A percentile compares a stretch with the other conserved stretches of the same genome.
phyloP scores from a whole-genome alignment of 2,888 invertebrate species.

The Trichopoda pennipes region DNA sequence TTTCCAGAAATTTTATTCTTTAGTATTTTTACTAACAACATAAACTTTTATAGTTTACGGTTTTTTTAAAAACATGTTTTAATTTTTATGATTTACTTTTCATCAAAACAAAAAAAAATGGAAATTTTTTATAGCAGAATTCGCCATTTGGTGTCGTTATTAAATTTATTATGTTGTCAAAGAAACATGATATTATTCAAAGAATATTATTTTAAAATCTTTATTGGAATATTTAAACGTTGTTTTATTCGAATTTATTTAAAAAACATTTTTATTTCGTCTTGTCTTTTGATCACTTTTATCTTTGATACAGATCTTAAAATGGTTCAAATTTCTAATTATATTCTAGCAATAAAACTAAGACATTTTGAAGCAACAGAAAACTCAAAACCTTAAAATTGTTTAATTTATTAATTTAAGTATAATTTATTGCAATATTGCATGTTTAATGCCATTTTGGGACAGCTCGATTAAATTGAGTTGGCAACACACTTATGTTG shows the following conservation, averaged over 20 bases:
- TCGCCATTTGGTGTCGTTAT: conserved; percentile 20
- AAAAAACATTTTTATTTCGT: conserved; percentile 5
- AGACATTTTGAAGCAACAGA: conserved; percentile 5
- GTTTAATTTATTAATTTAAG: conserved; percentile 25
- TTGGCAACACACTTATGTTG: conserved; percentile 4
- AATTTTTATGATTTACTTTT: conserved; percentile 19
- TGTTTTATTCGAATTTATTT: conserved; percentile 10
- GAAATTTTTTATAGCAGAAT: conserved; percentile 8
- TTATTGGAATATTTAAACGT: conserved; percentile 8
- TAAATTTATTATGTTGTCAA: conserved; percentile 23
- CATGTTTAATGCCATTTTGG: conserved; percentile 32
- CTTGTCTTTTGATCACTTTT: background rate
- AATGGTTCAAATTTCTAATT: conserved; percentile 9
- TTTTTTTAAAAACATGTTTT: conserved; percentile 22
- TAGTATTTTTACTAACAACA: too few relatives aligned
- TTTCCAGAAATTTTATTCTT: too few relatives aligned
- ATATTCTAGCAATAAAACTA: background rate
- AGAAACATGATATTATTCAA: conserved; percentile 40
- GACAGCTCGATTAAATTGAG: conserved; percentile 20
- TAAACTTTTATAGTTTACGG: conserved; percentile 27
- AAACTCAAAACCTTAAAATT: background rate
- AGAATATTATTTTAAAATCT: conserved; percentile 5
- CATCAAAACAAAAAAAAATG: conserved; percentile 18
- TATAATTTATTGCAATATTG: conserved; percentile 47
- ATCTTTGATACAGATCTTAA: background rate